These are phyloP conservation scores for Avahi laniger DNA, from an alignment of 2,797 vertebrate species.

Conservation along the genomic window DNA sequence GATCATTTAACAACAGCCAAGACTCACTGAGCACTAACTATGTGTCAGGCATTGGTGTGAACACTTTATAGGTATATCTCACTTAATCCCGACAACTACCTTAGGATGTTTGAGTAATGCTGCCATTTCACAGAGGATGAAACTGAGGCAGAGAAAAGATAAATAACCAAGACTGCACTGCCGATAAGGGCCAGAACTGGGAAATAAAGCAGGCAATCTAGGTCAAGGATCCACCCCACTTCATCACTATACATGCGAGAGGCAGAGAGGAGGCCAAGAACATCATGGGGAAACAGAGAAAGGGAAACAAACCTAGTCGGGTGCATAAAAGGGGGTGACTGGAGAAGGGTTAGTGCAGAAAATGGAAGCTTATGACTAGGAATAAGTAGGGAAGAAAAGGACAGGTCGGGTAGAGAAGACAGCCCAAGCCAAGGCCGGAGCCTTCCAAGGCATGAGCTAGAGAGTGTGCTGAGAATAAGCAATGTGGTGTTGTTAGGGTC, in stretches of 20 bases:
- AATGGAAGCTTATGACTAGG: background rate
- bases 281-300: background rate
- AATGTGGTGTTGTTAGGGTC: rapidly evolving
- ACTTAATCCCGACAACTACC: background rate
- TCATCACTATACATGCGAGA: no score
- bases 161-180: background rate
- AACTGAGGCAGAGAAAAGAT: background rate
- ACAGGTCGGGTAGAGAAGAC: background rate
- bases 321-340: rapidly evolving
- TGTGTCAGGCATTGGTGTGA: background rate
- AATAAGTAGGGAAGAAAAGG: background rate
- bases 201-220: background rate
- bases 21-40: background rate
- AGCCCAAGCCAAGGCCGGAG: no score
- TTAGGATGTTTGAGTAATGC: background rate
- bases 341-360: background rate
- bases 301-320: background rate
- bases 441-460: background rate
- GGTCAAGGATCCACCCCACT: background rate
- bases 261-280: background rate
- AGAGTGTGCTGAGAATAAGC: background rate
- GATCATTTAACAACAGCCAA: no score
- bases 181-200: background rate
- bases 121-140: background rate
- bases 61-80: background rate